Evolutionary conservation across 2,888 invertebrate species (phyloP).

Genomic region (Ichneumon xanthorius): DNA sequence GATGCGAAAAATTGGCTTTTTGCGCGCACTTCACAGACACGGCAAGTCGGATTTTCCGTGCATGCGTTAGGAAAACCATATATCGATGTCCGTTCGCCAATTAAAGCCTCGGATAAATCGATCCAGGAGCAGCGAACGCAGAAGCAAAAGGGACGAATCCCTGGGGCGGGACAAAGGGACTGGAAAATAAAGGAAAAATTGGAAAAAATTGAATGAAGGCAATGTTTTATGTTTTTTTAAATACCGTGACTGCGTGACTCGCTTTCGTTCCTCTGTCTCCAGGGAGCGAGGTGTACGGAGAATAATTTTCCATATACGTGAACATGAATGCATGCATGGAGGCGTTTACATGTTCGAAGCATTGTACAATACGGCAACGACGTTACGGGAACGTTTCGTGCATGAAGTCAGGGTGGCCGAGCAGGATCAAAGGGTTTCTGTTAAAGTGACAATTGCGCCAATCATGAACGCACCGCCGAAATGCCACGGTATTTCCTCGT

Average conservation of each 20-base stretch:
- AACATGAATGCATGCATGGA: background rate
- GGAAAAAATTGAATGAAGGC: background rate
- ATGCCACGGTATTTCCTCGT: slow-evolving; percentile 71
- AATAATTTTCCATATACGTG: background rate
- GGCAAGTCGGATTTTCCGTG: too few species aligned
- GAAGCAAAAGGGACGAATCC: too few species aligned
- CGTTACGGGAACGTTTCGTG: slow-evolving; percentile 1
- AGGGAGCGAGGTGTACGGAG: background rate
- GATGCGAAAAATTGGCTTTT: too few species aligned
- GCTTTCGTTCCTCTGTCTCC: background rate
- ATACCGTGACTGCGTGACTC: background rate
- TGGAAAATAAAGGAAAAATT: background rate
- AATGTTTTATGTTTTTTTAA: background rate
- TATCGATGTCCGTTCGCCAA: too few species aligned
- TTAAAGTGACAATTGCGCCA: slow-evolving; percentile 74
- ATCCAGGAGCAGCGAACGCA: too few species aligned
- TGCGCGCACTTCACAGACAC: too few species aligned
- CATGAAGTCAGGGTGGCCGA: slow-evolving; percentile 68
- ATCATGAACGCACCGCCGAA: slow-evolving; percentile 72
- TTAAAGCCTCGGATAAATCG: too few species aligned
- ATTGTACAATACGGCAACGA: slow-evolving; percentile 2
- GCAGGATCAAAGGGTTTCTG: slow-evolving; percentile 66
- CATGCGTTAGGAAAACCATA: too few species aligned
- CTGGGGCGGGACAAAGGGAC: background rate
- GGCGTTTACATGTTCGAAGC: background rate